Evolutionary conservation across 2,797 vertebrate genomes (phyloP), one percentile per base, ranked within the genome.

Genomic region (Spinibarbus caldwelli): DNA sequence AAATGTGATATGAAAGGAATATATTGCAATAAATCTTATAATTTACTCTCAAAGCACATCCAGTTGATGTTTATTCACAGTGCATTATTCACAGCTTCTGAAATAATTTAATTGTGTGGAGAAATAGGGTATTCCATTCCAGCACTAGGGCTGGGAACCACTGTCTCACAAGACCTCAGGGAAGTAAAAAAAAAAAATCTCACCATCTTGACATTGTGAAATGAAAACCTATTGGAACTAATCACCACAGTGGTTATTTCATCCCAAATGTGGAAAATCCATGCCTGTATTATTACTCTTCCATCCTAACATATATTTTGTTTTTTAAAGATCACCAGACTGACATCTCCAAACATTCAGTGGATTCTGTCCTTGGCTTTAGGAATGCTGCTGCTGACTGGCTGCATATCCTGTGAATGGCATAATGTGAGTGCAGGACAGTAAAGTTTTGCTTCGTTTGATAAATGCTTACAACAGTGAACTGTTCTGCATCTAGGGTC

Each of bases 391-490:
- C 64, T 71, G 31, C 23, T 34, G 71, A 34, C 64, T 72, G 62
- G 52, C 43, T 4, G 9, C n/a, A n/a, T n/a, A n/a, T n/a, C 79
- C 88, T 83, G 82, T 88, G 86, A 90, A 91, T 88, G 82, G 75
- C 62, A 0, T 67, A 89, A 86, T 88, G 83, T 85, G 64, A 59
- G 83, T 38, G 68, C 71, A 71, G n/a, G 52, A 85, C 80, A 62
- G 81, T 86, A 70, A 87, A 86, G 64, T 76, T 78, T 47, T 2
- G 43, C 77, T n/a, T 88, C 88, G 91, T 91, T 90, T 89, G 78
- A 80, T 86, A 79, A 88, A 91, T 38, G 84, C 70, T 47, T 83
- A 66, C 10, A 34, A 83, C 49, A 36, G 52, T 23, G 8, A 76
- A 62, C 54, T 26, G 41, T 57, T 52, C 64, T 10, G 54, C 62